Base-by-base conservation (phyloP, 2,888 invertebrate genomes). In the Macaria notata region DNA sequence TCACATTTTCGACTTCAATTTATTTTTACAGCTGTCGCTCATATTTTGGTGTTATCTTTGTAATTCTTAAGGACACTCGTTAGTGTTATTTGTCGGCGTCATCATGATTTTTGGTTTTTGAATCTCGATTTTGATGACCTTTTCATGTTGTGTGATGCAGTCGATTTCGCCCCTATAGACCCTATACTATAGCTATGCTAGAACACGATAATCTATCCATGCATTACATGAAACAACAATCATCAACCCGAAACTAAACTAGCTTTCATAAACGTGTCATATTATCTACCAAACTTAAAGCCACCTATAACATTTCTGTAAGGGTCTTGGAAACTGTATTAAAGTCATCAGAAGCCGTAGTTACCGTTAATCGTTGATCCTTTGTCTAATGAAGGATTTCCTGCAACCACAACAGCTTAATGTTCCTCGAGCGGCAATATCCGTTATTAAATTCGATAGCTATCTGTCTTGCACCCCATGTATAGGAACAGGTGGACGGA, bases 391-490 rank as follows among this genome's bases (percentile, higher is more conserved):
- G 58, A 54, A 58, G 54, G 54, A 58, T 58, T 49, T 45, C 49
- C 50, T 38, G 36, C 44, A 50, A 54, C 50, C 59, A 51, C 52
- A 56, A 49, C 49, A 49, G 45, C 46, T 52, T 59, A 51, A 59
- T 52, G 31, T 44, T 19, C 41, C 48, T 43, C 51, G 36, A 49
- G 44, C 54, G 53, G 50, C 53, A 59, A 62, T 65, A 65, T 63
- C 59, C 63, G 62, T 63, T 67, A 68, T 66, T 69, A 59, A 64
- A 64, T 67, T 70, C 56, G 59, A 68, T 73, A 67, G 65, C 67
- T 64, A 70, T 66, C 71, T 9, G 49, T 46, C 49, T 53, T 46
- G 45, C 66, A 66, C 61, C 65, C 68, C 63, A 62, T 64, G 19
- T 19, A 19, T 60, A 65, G 64, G 19, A 1, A 19, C 69, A 70